Conservation (phyloP, 2,113 vertebrate species). For the Oncorhynchus gorbuscha region DNA sequence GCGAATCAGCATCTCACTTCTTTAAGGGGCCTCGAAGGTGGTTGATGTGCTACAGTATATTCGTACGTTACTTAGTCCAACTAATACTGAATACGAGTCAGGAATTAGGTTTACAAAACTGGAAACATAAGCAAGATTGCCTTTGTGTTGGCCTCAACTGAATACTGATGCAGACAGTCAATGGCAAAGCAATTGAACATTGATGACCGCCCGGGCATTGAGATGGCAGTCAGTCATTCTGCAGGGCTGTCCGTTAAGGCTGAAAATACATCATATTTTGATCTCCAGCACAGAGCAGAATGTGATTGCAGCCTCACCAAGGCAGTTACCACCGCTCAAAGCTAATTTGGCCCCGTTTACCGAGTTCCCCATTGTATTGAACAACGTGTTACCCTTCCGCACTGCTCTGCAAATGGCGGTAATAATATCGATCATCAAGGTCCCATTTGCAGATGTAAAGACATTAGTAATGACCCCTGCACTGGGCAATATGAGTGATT, state of each 20-base stretch:
- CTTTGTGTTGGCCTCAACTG: neutral
- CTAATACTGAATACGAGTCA: too few species aligned
- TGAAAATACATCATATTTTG: neutral
- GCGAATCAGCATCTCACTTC: slow-evolving; percentile 34
- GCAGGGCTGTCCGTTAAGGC: neutral
- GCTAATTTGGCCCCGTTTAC: neutral
- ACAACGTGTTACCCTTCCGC: too few species aligned
- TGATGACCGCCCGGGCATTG: neutral
- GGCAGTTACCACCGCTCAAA: neutral
- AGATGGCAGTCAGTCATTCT: neutral
- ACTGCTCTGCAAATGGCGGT: too few species aligned
- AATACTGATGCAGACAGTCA: neutral
- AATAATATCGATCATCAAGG: too few species aligned
- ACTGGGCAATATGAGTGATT: too few species aligned
- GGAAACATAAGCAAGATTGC: neutral
- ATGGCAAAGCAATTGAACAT: neutral
- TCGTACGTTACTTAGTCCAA: too few species aligned
- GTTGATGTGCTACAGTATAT: neutral
- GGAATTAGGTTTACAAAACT: neutral
- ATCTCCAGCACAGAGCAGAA: slow-evolving; percentile 1
- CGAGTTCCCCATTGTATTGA: too few species aligned
- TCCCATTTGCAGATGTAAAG: too few species aligned
- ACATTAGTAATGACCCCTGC: too few species aligned
- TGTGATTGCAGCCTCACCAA: slow-evolving; percentile 7
- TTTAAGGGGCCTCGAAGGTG: too few species aligned